Percentiles rank a stretch among this genome's conserved stretches.
Conservation (phyloP, 1,140 invertebrate species). For the Ceratitis capitata region DNA sequence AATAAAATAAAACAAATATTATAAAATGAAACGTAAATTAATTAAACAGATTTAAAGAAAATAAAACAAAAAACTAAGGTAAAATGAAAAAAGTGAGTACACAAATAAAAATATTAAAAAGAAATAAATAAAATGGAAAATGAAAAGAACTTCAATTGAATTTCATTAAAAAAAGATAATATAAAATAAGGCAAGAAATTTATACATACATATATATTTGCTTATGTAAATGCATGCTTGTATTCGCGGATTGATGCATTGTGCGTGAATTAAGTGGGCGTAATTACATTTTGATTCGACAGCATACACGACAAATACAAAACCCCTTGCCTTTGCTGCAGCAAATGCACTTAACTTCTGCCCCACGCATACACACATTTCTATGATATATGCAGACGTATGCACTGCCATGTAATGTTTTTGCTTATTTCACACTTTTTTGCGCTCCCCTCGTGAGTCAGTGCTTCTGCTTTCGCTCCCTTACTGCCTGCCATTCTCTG, state of each 20-base stretch:
- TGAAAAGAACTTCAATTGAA: too few relatives aligned
- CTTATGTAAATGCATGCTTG: neutral
- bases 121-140: too few relatives aligned
- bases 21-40: too few relatives aligned
- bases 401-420: neutral
- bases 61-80: too few relatives aligned
- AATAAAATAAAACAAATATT: too few relatives aligned
- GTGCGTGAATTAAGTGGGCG: slow-evolving; percentile 32
- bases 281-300: slow-evolving; percentile 36
- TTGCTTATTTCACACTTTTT: neutral
- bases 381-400: neutral
- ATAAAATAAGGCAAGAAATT: neutral
- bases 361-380: neutral
- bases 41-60: too few relatives aligned
- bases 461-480: neutral
- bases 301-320: neutral
- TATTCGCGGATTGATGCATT: neutral
- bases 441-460: neutral
- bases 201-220: neutral
- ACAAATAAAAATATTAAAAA: too few relatives aligned
- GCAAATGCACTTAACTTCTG: neutral
- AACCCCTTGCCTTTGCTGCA: neutral
- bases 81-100: too few relatives aligned
- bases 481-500: neutral
- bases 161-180: neutral